Base-by-base conservation (phyloP, 1,140 invertebrate genomes). In the Tetramorium alpestre region DNA sequence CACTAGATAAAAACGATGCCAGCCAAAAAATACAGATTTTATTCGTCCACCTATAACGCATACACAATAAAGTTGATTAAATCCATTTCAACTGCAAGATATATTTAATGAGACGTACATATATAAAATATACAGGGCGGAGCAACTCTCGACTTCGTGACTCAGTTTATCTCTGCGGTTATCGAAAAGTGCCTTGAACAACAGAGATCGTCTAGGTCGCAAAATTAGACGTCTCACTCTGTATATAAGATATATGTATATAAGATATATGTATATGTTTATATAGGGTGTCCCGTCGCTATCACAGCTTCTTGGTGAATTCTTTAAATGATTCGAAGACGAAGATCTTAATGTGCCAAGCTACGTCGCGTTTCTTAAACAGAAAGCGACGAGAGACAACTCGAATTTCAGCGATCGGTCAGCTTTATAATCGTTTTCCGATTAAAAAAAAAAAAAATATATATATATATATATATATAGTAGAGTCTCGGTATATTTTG, bases 21-120 rank as follows among this genome's bases (percentile, higher is more conserved):
- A 91, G 91, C 91, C 91, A 92, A 93, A 93, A 93, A 93, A 93
- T 93, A 93, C 93, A 92, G 88, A 93, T 85, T 93, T 93, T 93
- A 93, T 93, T 93, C 91, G 92, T 87, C 81, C 92, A 92, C 88
- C 87, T 93, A 92, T 89, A 93, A 91, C 88, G 78, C 85, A 82
- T 93, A 93, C 92, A 93, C 90, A 93, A 93, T 93, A 91, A 93
- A 89, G 78, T 93, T 92, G 91, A 89, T 92, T 91, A 92, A 93
- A 90, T 90, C 86, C 85, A 91, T 78, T 90, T 89, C 77, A 91
- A 92, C 86, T 92, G 87, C 87, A 91, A 84, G 80, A 75, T 84
- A 73, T 82, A 82, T 82, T 51, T 70, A 81, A 81, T 81, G 33
- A 41, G 64, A 69, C 16, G 33, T 54, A 80, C 47, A 13, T 81